Conservation (phyloP, 2,797 vertebrate species). For the Tokudaia muenninki region DNA sequence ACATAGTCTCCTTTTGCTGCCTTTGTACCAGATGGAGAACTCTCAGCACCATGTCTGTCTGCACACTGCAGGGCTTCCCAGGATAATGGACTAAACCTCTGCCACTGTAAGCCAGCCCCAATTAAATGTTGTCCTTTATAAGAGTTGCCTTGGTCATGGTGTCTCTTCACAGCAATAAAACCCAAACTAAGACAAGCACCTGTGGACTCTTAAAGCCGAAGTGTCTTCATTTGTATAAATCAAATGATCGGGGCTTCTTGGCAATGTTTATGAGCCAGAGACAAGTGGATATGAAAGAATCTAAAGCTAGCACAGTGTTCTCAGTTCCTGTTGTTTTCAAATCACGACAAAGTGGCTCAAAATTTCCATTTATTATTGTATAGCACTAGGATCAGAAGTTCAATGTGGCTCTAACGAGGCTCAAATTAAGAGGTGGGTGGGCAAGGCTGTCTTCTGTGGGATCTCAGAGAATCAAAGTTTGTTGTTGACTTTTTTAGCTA, state of each 20-base stretch:
- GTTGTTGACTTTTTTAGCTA: background rate
- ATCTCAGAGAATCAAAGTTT: background rate
- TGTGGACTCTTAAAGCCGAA: background rate
- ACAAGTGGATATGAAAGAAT: background rate
- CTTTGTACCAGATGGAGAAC: background rate
- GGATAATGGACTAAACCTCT: background rate
- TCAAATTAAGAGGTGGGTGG: background rate
- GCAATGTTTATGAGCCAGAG: slow-evolving; percentile 14
- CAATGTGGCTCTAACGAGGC: background rate
- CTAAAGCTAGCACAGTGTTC: background rate
- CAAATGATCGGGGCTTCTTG: background rate
- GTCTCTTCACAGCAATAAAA: background rate
- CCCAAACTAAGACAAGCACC: background rate
- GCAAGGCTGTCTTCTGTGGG: background rate
- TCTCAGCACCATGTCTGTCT: background rate
- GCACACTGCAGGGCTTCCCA: background rate
- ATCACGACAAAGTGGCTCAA: background rate
- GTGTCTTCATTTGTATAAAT: background rate
- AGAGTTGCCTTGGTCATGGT: background rate
- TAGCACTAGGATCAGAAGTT: background rate
- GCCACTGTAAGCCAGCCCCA: background rate
- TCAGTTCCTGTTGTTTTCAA: background rate
- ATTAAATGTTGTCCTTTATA: background rate
- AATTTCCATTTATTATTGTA: background rate
- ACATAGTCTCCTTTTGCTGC: background rate